Evolutionary conservation across 2,113 vertebrate species (phyloP), one percentile per base, ranked within the genome.

Genomic region (Ciconia boyciana): DNA sequence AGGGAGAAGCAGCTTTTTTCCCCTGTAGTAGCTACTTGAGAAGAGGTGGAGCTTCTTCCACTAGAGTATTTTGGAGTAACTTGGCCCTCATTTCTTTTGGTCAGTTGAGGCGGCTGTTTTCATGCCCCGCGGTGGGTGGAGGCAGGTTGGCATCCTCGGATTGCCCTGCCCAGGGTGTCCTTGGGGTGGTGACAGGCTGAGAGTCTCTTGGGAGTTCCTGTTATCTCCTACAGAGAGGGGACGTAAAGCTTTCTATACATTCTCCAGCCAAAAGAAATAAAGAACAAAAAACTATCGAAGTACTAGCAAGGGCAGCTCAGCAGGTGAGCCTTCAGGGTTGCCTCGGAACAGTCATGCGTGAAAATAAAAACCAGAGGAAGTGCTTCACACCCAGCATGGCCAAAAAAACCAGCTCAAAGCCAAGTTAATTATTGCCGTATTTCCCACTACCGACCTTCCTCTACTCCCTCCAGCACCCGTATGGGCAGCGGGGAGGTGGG

Each of bases 341-440:
- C 24, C 12, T 28, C 6, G 2, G 25, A 15, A 18, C 17, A 20
- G n/a, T n/a, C 13, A 29, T 0, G 0, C 9, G 2, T 20, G n/a
- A 52, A 68, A 34, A 46, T 28, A 28, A 52, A 71, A 52, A 5
- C 22, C 48, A 21, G 26, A 51, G 17, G 13, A 70, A 28, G 9
- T 3, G 10, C 8, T 36, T n/a, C 34, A 39, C 6, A 5, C 69
- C 9, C 25, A 36, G n/a, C 19, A 22, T 19, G 9, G 20, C 21
- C 48, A 39, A 52, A 8, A 71, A 20, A 28, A 6, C 34, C 25
- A 51, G n/a, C 25, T 70, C n/a, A 70, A 70, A 29, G 10, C 25
- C 18, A 8, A 21, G 20, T 36, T 51, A 20, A 16, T 70, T 29
- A 11, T 19, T 6, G 26, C 9, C 21, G 26, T 15, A 11, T 31